A percentile compares a stretch with the other conserved stretches of the same genome.
Evolutionary conservation across 2,888 invertebrate genomes (phyloP).

Genomic region (Thymelicus acteon): DNA sequence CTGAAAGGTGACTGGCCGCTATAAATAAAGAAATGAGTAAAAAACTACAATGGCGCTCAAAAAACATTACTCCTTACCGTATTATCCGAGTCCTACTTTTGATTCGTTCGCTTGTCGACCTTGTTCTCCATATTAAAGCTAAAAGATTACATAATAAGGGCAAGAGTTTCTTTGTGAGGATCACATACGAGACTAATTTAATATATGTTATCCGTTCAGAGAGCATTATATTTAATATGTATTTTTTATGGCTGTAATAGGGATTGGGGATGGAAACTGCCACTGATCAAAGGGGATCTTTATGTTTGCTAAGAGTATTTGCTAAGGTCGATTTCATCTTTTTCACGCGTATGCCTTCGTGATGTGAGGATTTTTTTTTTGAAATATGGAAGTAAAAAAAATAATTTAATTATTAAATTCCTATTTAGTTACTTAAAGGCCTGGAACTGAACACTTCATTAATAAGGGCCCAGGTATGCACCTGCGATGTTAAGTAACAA

Average conservation of each 20-base stretch:
- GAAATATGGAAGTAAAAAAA: too few relatives aligned
- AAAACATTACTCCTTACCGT: constrained; percentile 4
- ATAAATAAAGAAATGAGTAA: neutral
- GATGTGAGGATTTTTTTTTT: too few relatives aligned
- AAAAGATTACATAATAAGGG: constrained; percentile 32
- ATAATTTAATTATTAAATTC: too few relatives aligned
- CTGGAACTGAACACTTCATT: too few relatives aligned
- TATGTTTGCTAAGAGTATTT: constrained; percentile 1
- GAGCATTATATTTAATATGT: constrained; percentile 31
- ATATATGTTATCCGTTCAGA: constrained; percentile 33
- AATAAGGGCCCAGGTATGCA: too few relatives aligned
- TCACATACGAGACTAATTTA: constrained; percentile 31
- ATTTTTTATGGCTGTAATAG: constrained; percentile 20
- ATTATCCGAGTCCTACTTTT: constrained; percentile 22
- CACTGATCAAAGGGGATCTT: constrained; percentile 19
- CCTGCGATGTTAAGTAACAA: too few relatives aligned
- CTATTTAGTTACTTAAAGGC: too few relatives aligned
- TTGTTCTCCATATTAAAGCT: constrained; percentile 25
- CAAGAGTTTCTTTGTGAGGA: constrained; percentile 31
- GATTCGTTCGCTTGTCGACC: constrained; percentile 5
- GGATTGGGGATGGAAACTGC: constrained; percentile 10
- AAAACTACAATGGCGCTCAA: neutral
- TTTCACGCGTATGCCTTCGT: neutral
- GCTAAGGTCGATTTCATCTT: neutral
- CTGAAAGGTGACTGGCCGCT: neutral